A percentile compares a stretch with the other conserved stretches of the same genome.
phyloP scores from a whole-genome alignment of 1,140 invertebrate genomes.

The Aplysia californica region DNA sequence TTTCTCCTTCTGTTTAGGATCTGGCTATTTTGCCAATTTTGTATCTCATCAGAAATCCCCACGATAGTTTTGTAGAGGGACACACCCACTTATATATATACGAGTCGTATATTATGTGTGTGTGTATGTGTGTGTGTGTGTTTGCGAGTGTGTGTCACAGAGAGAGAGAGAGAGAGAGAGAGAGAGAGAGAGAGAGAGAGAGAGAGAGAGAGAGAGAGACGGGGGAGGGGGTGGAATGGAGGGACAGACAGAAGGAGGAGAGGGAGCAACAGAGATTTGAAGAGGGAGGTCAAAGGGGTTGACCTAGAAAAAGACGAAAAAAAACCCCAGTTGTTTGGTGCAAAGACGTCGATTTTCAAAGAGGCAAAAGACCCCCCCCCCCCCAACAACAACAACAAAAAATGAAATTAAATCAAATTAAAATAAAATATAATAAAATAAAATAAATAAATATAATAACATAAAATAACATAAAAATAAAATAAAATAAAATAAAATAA shows the following conservation, averaged over 20 bases:
- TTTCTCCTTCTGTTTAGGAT: no score
- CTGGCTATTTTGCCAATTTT: neutral
- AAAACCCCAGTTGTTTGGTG: neutral
- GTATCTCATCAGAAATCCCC: neutral
- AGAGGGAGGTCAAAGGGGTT: neutral
- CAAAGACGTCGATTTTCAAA: neutral
- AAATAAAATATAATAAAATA: neutral
- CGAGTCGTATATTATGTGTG: no score
- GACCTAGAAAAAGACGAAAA: neutral
- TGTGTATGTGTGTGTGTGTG: no score
- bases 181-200: neutral
- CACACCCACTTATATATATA: no score
- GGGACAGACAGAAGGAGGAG: neutral
- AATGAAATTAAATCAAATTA: neutral
- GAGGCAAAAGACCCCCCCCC: no score
- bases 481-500: no score
- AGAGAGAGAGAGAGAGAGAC: neutral
- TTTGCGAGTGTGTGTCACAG: neutral
- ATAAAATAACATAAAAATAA: no score
- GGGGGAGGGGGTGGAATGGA: no score
- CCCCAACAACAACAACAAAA: no score
- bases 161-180: constrained; percentile 18
- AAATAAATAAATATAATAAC: no score
- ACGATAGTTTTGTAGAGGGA: neutral
- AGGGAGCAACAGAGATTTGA: neutral